A percentile compares a stretch with the other conserved stretches of the same genome.
These are phyloP conservation scores for Myiozetetes cayanensis DNA, from an alignment of 2,113 vertebrate genomes.

Conservation along the genomic window DNA sequence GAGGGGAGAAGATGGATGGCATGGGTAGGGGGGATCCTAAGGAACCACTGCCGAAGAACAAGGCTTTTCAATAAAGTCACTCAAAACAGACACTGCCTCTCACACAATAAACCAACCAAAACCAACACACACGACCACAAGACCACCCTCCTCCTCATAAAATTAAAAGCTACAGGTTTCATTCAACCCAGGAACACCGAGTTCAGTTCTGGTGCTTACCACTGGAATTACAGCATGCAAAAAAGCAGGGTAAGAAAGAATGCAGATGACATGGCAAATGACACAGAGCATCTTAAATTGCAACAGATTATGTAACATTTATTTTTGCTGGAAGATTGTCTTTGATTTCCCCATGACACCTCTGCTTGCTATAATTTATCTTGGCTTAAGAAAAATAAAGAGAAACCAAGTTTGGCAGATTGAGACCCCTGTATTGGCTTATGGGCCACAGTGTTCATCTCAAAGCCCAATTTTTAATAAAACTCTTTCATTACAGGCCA, in stretches of 20 bases:
- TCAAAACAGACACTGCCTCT: not conserved
- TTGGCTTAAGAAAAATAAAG: not conserved
- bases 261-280: not conserved
- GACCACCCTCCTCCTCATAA: not conserved
- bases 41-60: not conserved
- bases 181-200: not conserved
- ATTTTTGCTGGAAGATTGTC: not conserved
- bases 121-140: fast-evolving
- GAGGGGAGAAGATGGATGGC: not conserved
- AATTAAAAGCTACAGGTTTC: not conserved
- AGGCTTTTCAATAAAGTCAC: not conserved
- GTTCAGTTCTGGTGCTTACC: not conserved
- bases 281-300: not conserved
- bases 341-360: not conserved
- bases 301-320: not conserved
- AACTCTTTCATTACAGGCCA: not conserved
- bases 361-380: not conserved
- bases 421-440: not conserved
- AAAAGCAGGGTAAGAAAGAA: not conserved
- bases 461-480: not conserved
- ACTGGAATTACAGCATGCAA: not conserved
- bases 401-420: not conserved
- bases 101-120: not conserved
- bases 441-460: not conserved
- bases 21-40: not conserved